Conservation (phyloP, 2,113 vertebrate genomes). For the Proteles cristata region DNA sequence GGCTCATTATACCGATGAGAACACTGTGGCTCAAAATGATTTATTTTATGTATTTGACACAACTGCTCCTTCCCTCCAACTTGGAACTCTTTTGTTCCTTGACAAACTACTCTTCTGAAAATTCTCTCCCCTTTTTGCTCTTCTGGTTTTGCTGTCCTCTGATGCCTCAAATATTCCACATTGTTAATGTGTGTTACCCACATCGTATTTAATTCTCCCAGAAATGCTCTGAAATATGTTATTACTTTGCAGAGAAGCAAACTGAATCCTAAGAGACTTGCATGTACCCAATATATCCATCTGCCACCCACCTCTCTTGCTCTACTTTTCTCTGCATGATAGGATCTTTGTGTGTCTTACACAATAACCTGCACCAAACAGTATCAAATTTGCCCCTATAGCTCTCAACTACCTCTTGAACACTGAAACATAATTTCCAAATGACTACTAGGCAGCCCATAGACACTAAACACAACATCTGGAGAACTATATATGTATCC, state of each 20-base stretch:
- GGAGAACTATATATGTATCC: background rate
- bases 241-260: background rate
- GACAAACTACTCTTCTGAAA: background rate
- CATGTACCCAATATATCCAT: background rate
- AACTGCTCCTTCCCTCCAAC: background rate
- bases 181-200: background rate
- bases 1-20: background rate
- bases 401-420: background rate
- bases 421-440: background rate
- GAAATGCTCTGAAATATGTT: background rate
- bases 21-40: background rate
- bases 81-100: background rate
- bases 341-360: background rate
- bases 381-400: background rate
- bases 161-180: background rate
- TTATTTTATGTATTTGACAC: background rate
- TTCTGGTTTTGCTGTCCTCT: background rate
- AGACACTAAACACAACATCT: background rate
- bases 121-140: background rate
- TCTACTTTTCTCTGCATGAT: background rate
- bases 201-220: background rate
- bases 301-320: background rate
- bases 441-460: background rate
- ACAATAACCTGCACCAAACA: background rate
- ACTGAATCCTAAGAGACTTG: background rate